Evolutionary conservation across 1,140 invertebrate species (phyloP).

Genomic region (Zaprionus kolodkinae): DNA sequence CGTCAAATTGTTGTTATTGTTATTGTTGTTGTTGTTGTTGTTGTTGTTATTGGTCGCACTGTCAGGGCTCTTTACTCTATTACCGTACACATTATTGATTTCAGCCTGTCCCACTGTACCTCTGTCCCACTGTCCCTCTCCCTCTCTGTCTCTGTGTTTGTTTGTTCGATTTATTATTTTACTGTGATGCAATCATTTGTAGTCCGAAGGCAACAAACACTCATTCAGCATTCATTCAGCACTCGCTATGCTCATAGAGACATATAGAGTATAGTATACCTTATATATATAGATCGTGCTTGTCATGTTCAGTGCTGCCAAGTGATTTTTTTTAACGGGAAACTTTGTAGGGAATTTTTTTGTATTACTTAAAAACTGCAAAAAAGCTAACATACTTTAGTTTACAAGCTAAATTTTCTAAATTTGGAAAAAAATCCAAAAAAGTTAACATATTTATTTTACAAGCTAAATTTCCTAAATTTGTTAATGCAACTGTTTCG

Average conservation of each 20-base stretch:
- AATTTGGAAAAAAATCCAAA: too few species aligned
- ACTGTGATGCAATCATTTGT: constrained; percentile 76
- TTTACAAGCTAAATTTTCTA: too few species aligned
- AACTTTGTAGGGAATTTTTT: too few species aligned
- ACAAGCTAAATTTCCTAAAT: too few species aligned
- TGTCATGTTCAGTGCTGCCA: neutral
- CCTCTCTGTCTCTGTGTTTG: constrained; percentile 11
- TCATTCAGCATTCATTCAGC: constrained; percentile 39
- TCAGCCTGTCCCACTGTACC: neutral
- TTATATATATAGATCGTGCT: constrained; percentile 9
- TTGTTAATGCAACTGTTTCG: too few species aligned
- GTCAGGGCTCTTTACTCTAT: constrained; percentile 65
- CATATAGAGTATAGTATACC: neutral
- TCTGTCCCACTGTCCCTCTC: neutral
- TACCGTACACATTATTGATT: constrained; percentile 42
- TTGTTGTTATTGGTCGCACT: constrained; percentile 22
- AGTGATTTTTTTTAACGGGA: too few species aligned
- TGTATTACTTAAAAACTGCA: too few species aligned
- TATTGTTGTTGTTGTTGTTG: constrained; percentile 28
- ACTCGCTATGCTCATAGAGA: neutral
- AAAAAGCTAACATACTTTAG: too few species aligned
- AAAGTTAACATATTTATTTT: too few species aligned
- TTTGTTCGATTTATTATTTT: constrained; percentile 63
- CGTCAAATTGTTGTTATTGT: constrained; percentile 74
- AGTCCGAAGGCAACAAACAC: constrained; percentile 34